These are phyloP conservation scores for Dasysyrphus albostriatus DNA, from an alignment of 2,888 invertebrate species.

Conservation along the genomic window DNA sequence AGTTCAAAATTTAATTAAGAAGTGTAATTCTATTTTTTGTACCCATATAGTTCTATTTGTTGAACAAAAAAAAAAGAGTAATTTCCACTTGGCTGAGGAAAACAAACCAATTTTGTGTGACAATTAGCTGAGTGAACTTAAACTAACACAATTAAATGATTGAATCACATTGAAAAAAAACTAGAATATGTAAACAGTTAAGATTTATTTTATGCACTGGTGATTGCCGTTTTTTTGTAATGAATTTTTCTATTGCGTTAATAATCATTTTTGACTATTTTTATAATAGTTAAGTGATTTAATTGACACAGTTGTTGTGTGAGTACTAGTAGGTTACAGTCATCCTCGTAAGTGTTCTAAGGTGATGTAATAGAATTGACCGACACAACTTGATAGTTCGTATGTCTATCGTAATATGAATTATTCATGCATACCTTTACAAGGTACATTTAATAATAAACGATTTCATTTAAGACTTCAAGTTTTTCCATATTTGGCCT, in stretches of 20 bases:
- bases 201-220: constrained; percentile 18
- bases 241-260: not conserved
- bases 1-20: constrained; percentile 9
- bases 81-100: constrained; percentile 4
- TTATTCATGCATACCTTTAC: constrained; percentile 27
- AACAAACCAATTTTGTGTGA: constrained; percentile 1
- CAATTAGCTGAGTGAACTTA: constrained; percentile 12
- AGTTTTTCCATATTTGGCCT: not conserved
- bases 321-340: not conserved
- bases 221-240: not conserved
- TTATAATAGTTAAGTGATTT: constrained; percentile 15
- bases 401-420: constrained; percentile 7
- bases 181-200: constrained; percentile 7
- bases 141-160: constrained; percentile 9
- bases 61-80: not conserved
- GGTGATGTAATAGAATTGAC: constrained; percentile 13
- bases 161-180: not conserved
- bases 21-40: not conserved
- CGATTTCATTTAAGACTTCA: constrained; percentile 1
- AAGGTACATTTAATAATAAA: not conserved
- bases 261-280: constrained; percentile 9
- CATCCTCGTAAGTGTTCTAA: not conserved
- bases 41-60: not conserved
- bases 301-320: constrained; percentile 19
- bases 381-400: not conserved